Conservation (phyloP, 2,113 vertebrate genomes). For the Salvelinus namaycush region DNA sequence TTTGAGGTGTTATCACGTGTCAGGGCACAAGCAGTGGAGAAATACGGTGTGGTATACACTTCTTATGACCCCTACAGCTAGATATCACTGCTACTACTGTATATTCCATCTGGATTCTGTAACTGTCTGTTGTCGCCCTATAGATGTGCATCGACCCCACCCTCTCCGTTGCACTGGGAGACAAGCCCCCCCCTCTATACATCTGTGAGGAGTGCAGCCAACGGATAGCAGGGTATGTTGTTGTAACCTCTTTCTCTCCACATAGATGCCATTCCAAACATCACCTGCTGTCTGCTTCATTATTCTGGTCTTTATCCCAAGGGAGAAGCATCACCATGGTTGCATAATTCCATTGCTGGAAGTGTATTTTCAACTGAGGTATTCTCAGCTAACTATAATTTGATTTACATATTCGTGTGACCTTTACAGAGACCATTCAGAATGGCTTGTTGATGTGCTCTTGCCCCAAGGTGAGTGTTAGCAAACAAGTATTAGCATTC, state of each 20-base stretch:
- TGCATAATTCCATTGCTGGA: slow-evolving; percentile 50
- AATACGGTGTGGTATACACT: too few relatives aligned
- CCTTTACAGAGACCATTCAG: slow-evolving; percentile 87
- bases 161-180: slow-evolving; percentile 93
- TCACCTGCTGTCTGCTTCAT: slow-evolving; percentile 45
- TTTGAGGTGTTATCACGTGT: not conserved
- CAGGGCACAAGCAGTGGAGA: not conserved
- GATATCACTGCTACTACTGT: not conserved
- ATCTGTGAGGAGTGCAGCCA: slow-evolving; percentile 99
- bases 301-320: slow-evolving; percentile 49
- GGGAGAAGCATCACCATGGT: slow-evolving; percentile 58
- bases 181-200: slow-evolving; percentile 97
- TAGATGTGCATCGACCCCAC: slow-evolving; percentile 99
- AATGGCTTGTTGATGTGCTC: slow-evolving; percentile 98
- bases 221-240: slow-evolving; percentile 89
- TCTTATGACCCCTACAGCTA: too few relatives aligned
- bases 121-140: slow-evolving; percentile 54
- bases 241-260: not conserved
- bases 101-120: not conserved
- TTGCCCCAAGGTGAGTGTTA: slow-evolving; percentile 92
- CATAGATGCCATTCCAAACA: slow-evolving; percentile 34
- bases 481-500: slow-evolving; percentile 25
- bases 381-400: not conserved
- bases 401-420: slow-evolving; percentile 24
- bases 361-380: slow-evolving; percentile 12